These are phyloP conservation scores for Pachydiplax longipennis DNA, from an alignment of 2,888 invertebrate genomes.

Conservation along the genomic window DNA sequence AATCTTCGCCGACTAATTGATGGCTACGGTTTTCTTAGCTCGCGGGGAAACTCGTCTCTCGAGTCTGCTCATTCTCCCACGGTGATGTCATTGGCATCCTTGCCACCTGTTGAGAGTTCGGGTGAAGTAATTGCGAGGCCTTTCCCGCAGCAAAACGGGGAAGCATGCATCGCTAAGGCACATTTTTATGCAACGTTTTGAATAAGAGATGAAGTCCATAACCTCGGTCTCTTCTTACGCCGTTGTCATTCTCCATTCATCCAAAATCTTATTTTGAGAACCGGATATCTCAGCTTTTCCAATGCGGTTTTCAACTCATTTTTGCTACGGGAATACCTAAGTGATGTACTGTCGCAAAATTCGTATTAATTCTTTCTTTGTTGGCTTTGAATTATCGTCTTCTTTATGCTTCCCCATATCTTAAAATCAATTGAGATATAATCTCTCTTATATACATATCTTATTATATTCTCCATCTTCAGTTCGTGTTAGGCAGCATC, in stretches of 20 bases:
- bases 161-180: not conserved
- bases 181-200: not conserved
- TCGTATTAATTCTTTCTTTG: no score
- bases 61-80: not conserved
- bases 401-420: no score
- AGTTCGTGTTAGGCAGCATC: no score
- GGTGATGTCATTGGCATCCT: conserved; percentile 25
- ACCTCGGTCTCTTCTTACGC: not conserved
- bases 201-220: not conserved
- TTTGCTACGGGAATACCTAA: no score
- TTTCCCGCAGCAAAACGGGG: not conserved
- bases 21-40: not conserved
- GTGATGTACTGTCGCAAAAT: no score
- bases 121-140: not conserved
- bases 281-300: no score
- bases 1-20: not conserved
- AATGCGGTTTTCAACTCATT: no score
- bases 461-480: no score
- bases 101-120: conserved; percentile 35
- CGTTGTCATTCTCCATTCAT: not conserved
- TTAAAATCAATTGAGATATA: no score
- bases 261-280: no score
- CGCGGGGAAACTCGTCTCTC: conserved; percentile 8
- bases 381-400: no score
- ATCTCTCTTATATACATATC: no score